These are phyloP conservation scores for Eudyptes chrysolophus DNA, from an alignment of 2,113 vertebrate species.

Conservation along the genomic window DNA sequence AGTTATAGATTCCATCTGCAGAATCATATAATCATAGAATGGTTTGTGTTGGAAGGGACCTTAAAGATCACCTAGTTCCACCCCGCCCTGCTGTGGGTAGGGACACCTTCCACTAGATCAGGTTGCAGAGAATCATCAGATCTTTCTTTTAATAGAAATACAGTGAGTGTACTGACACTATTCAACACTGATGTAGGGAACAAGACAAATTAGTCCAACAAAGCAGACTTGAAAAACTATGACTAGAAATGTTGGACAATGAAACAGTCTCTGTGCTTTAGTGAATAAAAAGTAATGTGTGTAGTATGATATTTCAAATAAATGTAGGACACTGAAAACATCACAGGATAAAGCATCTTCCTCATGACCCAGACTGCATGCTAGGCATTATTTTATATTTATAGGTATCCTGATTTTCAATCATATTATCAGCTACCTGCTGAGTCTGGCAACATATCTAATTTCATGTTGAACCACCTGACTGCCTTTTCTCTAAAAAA, in stretches of 20 bases:
- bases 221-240: neutral
- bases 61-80: neutral
- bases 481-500: slow-evolving; percentile 48
- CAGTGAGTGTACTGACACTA: neutral
- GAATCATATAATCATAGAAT: neutral
- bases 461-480: slow-evolving; percentile 27
- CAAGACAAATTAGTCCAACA: neutral
- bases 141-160: neutral
- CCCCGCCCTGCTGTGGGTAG: fast-evolving
- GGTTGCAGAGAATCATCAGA: neutral
- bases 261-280: neutral
- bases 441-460: slow-evolving; percentile 10
- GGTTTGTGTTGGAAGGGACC: neutral
- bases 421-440: slow-evolving; percentile 46
- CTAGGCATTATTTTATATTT: slow-evolving; percentile 22
- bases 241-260: neutral
- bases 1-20: neutral
- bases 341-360: neutral
- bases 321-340: neutral
- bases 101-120: neutral
- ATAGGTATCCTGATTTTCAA: slow-evolving; percentile 37
- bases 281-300: neutral
- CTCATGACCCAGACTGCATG: neutral
- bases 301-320: neutral
- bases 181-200: neutral